These are phyloP conservation scores for Drosophila burlai DNA, from an alignment of 1,140 invertebrate genomes.

Conservation along the genomic window DNA sequence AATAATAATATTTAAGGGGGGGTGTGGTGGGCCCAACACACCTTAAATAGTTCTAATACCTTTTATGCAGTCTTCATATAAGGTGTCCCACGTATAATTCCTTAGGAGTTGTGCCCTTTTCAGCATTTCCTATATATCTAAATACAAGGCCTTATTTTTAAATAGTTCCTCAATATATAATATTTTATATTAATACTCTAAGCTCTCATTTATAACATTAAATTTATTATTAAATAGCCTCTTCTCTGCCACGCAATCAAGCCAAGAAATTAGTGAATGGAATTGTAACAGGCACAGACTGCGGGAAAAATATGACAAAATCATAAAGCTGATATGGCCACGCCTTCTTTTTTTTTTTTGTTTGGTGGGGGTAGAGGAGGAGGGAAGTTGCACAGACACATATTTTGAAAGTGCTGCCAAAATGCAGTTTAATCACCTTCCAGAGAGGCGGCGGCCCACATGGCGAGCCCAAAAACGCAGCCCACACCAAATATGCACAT, in stretches of 20 bases:
- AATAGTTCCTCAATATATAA: not conserved
- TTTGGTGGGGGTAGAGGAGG: not conserved
- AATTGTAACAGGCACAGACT: conserved; percentile 36
- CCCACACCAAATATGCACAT: conserved; percentile 70
- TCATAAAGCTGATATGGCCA: conserved; percentile 33
- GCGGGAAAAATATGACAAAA: conserved; percentile 31
- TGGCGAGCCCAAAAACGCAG: conserved; percentile 49
- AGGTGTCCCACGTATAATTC: not conserved
- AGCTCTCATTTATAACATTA: not conserved
- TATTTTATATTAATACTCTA: not conserved
- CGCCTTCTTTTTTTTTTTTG: conserved; percentile 18
- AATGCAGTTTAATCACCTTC: conserved; percentile 80
- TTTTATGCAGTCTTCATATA: not conserved
- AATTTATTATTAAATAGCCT: not conserved
- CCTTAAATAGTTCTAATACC: conserved; percentile 27
- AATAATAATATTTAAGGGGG: conserved; percentile 26
- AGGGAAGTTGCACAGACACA: conserved; percentile 15
- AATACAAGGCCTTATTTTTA: not conserved
- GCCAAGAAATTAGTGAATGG: conserved; percentile 38
- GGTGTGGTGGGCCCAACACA: not conserved
- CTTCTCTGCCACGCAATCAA: conserved; percentile 6
- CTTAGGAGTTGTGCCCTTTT: not conserved
- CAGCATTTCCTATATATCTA: not conserved
- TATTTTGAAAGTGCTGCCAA: conserved; percentile 61
- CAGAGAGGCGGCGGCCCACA: conserved; percentile 59